Evolutionary conservation across 64 coral and sea anemone genomes (phyloP).

Genomic region (Stichodactyla mertensii): DNA sequence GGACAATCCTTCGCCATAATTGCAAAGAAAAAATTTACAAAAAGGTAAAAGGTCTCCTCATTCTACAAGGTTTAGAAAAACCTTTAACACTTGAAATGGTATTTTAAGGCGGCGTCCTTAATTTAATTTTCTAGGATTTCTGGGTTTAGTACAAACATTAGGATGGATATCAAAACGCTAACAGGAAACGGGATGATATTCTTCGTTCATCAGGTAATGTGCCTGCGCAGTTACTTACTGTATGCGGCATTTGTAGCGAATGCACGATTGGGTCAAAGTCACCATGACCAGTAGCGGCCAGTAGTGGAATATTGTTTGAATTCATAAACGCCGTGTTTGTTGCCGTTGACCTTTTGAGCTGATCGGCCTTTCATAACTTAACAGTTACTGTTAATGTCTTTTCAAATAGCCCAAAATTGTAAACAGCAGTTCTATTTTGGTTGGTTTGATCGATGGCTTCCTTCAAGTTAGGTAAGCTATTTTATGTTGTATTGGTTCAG

Average conservation of each 20-base stretch:
- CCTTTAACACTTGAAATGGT: no score
- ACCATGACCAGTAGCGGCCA: no score
- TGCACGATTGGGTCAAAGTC: no score
- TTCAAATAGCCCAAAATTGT: not conserved
- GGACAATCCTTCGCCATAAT: not conserved
- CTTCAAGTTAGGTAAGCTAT: conserved; percentile 21
- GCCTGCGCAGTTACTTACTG: not conserved
- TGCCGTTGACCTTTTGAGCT: no score
- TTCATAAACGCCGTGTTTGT: no score
- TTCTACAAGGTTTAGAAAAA: no score
- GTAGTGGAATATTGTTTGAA: no score
- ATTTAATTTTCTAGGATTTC: conserved; percentile 4
- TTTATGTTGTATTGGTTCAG: not conserved
- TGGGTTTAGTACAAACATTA: not conserved
- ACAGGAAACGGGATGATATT: not conserved
- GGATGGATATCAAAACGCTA: not conserved
- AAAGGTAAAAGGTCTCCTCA: not conserved
- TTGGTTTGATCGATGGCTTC: not conserved
- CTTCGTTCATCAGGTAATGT: conserved; percentile 5
- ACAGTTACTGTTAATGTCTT: not conserved
- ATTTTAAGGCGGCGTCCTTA: not conserved
- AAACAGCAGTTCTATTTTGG: not conserved
- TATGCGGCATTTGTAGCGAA: no score
- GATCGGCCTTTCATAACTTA: no score
- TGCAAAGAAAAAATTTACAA: not conserved